Evolutionary conservation across 2,113 vertebrate genomes (phyloP), one percentile per base, ranked within the genome.

Genomic region (Calyptomena viridis): DNA sequence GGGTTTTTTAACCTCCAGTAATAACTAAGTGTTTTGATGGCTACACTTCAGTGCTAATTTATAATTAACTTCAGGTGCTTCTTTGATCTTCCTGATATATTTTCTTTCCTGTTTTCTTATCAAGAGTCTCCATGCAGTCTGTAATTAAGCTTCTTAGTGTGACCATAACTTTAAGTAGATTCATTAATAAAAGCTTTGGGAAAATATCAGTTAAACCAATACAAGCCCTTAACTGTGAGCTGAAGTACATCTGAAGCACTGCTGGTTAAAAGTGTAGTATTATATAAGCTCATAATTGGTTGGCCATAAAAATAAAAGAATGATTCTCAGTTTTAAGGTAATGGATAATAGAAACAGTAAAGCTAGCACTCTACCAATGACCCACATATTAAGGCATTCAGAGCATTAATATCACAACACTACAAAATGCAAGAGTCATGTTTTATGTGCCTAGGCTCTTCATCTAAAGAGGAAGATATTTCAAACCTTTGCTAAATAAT

Each of bases 61-160:
- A 74, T 96, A 95, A 97, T 97, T 97, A 96, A 95, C 78, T 90
- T 96, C 91, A 96, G 92, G 91, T 94, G 77, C 66, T 92, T 93
- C 81, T 97, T 97, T 96, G 95, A 97, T 97, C 94, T 75, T 91
- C n/a, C 75, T 69, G 73, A 96, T 96, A 68, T 3, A 33, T 74
- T 81, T 89, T 86, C 62, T 62, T 21, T 53, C 78, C 69, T 39
- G 78, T 94, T 96, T 97, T 80, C 91, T 96, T 97, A 95, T 96
- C 95, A 93, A 77, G 91, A 84, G 47, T 52, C 59, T 93, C 76
- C 58, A 78, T 44, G 73, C 83, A 93, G 73, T 50, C 78, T 91
- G 27, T 89, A 97, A 98, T 97, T 97, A 94, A 52, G 18, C 30
- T 86, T 68, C 74, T 95, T 71, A 92, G 50, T 49, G 63, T 90